These are phyloP conservation scores for Brachystomella parvula DNA, from an alignment of 1,140 invertebrate species.

Conservation along the genomic window DNA sequence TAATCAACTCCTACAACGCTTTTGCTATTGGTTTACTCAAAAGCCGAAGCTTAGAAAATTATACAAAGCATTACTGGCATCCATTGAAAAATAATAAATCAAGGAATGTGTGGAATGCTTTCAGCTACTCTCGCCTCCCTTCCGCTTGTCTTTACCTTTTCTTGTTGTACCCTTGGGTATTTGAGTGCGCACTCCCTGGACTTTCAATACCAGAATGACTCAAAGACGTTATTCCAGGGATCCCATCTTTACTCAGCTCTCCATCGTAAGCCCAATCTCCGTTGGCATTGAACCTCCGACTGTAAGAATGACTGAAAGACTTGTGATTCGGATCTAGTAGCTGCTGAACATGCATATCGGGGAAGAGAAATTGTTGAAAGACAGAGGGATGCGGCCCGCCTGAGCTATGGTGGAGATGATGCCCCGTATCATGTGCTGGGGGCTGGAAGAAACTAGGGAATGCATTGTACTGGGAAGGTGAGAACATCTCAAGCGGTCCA, in stretches of 20 bases:
- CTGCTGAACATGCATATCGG: not conserved
- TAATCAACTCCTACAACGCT: not conserved
- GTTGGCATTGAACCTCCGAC: not conserved
- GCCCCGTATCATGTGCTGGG: no score
- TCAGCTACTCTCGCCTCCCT: no score
- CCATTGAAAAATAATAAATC: no score
- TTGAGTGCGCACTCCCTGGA: not conserved
- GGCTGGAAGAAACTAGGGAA: not conserved
- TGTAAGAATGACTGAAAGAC: not conserved
- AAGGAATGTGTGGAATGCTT: no score
- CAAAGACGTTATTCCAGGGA: not conserved
- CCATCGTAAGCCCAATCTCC: not conserved
- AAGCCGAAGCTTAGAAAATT: not conserved
- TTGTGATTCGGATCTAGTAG: not conserved
- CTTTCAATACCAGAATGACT: not conserved
- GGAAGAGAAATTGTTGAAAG: not conserved
- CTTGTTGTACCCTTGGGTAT: not conserved
- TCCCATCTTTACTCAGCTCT: not conserved
- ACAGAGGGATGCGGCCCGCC: not conserved
- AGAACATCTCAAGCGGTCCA: not conserved
- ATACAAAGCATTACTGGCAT: not conserved
- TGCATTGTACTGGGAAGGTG: not conserved
- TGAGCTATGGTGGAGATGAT: no score
- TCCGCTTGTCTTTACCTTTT: not conserved
- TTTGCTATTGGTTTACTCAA: not conserved